A percentile compares a stretch with the other conserved stretches of the same genome.
Conservation (phyloP, 2,113 vertebrate genomes). For the Tonatia bakeri region DNA sequence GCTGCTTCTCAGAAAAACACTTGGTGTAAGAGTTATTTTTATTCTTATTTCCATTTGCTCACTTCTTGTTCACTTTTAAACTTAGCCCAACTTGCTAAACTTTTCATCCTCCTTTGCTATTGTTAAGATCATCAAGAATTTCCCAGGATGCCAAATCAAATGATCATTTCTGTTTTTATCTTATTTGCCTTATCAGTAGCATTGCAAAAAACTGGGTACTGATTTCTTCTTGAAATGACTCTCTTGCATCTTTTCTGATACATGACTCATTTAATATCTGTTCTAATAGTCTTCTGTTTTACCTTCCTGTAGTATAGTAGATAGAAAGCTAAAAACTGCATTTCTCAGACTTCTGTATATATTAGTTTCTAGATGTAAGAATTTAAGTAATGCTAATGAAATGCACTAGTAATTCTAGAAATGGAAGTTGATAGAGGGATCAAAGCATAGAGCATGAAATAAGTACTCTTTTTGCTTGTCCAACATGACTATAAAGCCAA, state of each 20-base stretch:
- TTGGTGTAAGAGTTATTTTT: not conserved
- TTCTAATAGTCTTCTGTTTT: not conserved
- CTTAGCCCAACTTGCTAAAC: not conserved
- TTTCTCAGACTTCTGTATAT: not conserved
- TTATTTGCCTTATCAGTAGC: not conserved
- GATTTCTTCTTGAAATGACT: not conserved
- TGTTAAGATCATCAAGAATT: not conserved
- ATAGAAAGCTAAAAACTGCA: not conserved
- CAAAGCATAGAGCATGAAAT: not conserved
- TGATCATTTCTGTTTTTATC: not conserved
- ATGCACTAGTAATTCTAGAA: not conserved
- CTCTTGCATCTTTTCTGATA: not conserved
- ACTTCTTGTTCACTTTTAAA: not conserved
- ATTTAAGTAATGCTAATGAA: not conserved
- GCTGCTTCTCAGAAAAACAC: not conserved
- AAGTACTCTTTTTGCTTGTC: not conserved
- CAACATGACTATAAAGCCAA: not conserved
- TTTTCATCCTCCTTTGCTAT: not conserved
- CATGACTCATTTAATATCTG: not conserved
- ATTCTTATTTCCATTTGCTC: not conserved
- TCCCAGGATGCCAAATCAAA: not conserved
- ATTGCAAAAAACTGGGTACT: not conserved
- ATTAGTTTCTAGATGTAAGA: not conserved
- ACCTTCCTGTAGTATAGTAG: not conserved
- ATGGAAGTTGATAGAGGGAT: not conserved